Evolutionary conservation across 2,888 invertebrate species (phyloP), one percentile per base, ranked within the genome.

Genomic region (Cheiracanthium punctorium): DNA sequence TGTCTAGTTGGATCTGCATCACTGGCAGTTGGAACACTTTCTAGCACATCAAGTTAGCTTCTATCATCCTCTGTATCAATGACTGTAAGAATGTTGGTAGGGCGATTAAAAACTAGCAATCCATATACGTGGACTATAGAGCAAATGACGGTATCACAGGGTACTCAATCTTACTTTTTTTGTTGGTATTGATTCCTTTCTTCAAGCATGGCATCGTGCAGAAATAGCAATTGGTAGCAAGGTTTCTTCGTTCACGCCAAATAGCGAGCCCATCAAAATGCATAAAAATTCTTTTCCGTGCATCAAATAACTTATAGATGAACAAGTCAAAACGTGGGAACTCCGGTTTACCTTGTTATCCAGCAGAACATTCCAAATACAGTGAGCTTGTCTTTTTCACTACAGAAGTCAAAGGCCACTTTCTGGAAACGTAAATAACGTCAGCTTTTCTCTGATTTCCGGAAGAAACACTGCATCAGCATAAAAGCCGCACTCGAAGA

Each of bases 81-180:
- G 37, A 8, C 65, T 65, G 65, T 65, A 14, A 28, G 65, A 65
- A 65, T 65, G 65, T 65, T 65, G 28, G 65, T 28, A 1, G 24
- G 12, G 65, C 24, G 28, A 65, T 65, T 5, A 14, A 28, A 28
- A 14, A 65, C 65, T 65, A 14, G 65, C 65, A 65, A 65, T 65
- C 65, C 65, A 24, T 24, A 20, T 65, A 20, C 65, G 28, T 65
- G 65, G 24, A 28, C 65, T 14, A 65, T 28, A 24, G 65, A 28
- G 65, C 65, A 29, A 28, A 65, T 65, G n/a, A n/a, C n/a, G 65
- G 65, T 65, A 65, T 65, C 65, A 65, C n/a, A 37, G 37, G 37
- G 37, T 37, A 37, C 12, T 37, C 37, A 37, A 37, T 37, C 37
- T 37, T n/a, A n/a, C n/a, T 37, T 12, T 37, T 65, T 28, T 65